phyloP scores from a whole-genome alignment of 2,888 invertebrate species.

The Euplexia lucipara region DNA sequence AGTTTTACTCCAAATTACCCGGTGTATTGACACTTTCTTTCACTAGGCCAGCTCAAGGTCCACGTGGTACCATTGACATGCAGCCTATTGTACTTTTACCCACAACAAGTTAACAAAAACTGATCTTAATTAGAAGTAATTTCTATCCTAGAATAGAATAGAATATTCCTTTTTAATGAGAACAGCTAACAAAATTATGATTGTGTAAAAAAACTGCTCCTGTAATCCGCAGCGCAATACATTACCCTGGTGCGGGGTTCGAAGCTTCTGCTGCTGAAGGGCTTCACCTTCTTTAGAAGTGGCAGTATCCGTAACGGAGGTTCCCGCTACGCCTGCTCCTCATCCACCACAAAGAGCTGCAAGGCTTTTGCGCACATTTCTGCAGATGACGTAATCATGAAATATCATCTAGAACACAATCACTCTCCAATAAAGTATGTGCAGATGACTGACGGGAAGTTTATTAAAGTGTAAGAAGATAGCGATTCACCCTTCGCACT shows the following conservation, averaged over 20 bases:
- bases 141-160: too few species aligned
- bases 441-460: constrained; percentile 48
- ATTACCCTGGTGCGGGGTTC: constrained; percentile 63
- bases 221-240: constrained; percentile 62
- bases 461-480: constrained; percentile 36
- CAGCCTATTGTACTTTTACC: not conserved
- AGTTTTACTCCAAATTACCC: too few species aligned
- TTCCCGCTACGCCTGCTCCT: constrained; percentile 73
- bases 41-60: too few species aligned
- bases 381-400: constrained; percentile 58
- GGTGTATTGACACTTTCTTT: too few species aligned
- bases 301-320: constrained; percentile 69
- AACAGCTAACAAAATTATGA: not conserved
- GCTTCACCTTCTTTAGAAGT: constrained; percentile 72
- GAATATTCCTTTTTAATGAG: too few species aligned
- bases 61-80: not conserved
- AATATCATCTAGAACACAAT: constrained; percentile 35
- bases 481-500: too few species aligned
- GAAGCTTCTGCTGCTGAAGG: constrained; percentile 68
- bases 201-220: constrained; percentile 2
- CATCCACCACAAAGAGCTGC: constrained; percentile 66
- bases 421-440: constrained; percentile 37
- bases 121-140: too few species aligned
- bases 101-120: too few species aligned
- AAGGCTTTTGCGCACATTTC: constrained; percentile 72